phyloP scores from a whole-genome alignment of 2,113 vertebrate species.

The Microtus pennsylvanicus region DNA sequence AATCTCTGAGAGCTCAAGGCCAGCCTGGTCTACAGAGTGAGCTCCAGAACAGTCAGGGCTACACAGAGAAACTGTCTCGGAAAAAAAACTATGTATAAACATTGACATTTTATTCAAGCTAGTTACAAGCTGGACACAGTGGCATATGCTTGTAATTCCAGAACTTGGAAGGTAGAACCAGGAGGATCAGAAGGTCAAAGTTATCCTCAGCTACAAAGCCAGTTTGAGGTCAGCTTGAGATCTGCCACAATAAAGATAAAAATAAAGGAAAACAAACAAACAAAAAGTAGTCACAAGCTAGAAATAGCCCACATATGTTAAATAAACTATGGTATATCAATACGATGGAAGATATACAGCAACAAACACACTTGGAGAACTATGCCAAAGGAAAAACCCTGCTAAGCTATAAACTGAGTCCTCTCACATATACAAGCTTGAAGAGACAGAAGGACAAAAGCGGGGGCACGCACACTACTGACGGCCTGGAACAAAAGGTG shows the following conservation, averaged over 20 bases:
- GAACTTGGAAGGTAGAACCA: neutral
- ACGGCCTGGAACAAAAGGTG: neutral
- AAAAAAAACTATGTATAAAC: neutral
- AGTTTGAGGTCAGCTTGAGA: neutral
- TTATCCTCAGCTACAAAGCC: neutral
- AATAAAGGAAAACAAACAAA: neutral
- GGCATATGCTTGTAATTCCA: neutral
- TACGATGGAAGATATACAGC: fast-evolving
- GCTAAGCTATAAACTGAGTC: neutral
- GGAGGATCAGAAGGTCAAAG: neutral
- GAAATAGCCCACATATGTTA: neutral
- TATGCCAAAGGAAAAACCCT: neutral
- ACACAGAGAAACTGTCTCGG: too few species aligned
- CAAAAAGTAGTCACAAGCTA: neutral
- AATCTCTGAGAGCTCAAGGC: too few species aligned
- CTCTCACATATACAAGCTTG: neutral
- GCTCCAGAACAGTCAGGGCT: too few species aligned
- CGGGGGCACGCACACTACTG: fast-evolving
- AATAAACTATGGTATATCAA: neutral
- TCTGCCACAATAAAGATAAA: neutral
- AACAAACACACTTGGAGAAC: too few species aligned
- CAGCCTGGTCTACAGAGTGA: too few species aligned
- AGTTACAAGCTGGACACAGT: neutral
- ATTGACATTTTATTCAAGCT: neutral
- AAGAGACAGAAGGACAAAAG: neutral